phyloP scores from a whole-genome alignment of 1,140 invertebrate genomes.

The Teleopsis dalmanni region DNA sequence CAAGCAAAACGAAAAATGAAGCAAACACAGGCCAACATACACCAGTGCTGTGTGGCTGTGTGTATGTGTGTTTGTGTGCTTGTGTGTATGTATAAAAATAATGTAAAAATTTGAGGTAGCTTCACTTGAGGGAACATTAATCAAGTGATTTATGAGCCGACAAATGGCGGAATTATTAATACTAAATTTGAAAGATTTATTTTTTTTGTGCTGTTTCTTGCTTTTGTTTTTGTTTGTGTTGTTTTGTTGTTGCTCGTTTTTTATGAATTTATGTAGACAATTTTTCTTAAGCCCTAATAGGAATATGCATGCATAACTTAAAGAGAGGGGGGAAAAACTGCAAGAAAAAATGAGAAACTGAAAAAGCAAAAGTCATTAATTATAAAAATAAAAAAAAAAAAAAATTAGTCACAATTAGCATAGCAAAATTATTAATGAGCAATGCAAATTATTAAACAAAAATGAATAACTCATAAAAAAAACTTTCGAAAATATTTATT shows the following conservation, averaged over 20 bases:
- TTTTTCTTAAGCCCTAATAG: no score
- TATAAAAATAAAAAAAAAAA: no score
- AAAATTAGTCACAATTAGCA: no score
- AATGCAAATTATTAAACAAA: no score
- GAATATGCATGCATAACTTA: no score
- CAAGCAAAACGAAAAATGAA: neutral
- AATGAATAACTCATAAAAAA: no score
- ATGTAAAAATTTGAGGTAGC: neutral
- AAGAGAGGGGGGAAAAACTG: no score
- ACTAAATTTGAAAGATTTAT: slow-evolving; percentile 4
- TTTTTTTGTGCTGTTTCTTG: neutral
- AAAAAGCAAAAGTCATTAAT: no score
- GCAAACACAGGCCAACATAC: neutral
- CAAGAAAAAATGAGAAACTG: no score
- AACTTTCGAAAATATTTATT: no score
- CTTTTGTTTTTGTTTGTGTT: neutral
- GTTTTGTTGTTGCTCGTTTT: neutral
- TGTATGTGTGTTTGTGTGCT: neutral
- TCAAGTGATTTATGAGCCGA: slow-evolving; percentile 8
- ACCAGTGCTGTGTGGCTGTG: neutral
- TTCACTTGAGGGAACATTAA: slow-evolving; percentile 1
- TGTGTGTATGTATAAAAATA: neutral
- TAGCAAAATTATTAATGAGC: no score
- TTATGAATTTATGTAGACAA: no score
- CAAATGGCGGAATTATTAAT: slow-evolving; percentile 9